Percentiles rank a stretch among this genome's conserved stretches.
Evolutionary conservation across 2,888 invertebrate species (phyloP).

Genomic region (Lasioglossum pauxillum): DNA sequence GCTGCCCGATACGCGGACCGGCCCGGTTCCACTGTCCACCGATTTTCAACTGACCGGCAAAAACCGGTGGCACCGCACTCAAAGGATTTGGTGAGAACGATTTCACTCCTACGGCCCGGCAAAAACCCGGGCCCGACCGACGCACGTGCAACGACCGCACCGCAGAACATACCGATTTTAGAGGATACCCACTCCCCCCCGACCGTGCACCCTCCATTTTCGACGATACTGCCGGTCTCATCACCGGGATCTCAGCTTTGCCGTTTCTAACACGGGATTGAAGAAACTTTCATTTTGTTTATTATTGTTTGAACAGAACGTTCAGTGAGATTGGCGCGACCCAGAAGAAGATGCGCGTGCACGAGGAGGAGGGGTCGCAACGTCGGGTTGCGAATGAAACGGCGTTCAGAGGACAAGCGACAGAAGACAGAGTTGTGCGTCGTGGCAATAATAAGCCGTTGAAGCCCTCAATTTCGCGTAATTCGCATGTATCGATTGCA

Average conservation of each 20-base stretch:
- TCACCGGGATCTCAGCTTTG: no score
- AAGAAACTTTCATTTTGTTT: no score
- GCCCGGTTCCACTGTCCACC: conserved; percentile 60
- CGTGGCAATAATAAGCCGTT: background rate
- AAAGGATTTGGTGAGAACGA: conserved; percentile 54
- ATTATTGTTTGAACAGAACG: no score
- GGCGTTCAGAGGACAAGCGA: background rate
- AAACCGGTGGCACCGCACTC: conserved; percentile 48
- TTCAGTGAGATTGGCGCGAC: no score
- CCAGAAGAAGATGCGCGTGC: no score
- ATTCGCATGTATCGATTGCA: background rate
- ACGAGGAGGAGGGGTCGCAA: no score
- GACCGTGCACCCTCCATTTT: no score
- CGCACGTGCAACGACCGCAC: conserved; percentile 52
- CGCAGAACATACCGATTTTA: conserved; percentile 56
- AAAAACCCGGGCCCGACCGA: conserved; percentile 47
- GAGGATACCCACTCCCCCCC: background rate
- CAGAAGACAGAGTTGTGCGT: background rate
- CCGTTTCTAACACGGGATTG: no score
- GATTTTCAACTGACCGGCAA: conserved; percentile 55
- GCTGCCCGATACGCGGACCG: conserved; percentile 52
- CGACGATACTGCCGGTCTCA: no score
- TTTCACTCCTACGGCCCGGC: conserved; percentile 28
- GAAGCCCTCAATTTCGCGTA: background rate
- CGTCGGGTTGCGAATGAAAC: background rate